A percentile compares a stretch with the other conserved stretches of the same genome.
Evolutionary conservation across 2,888 invertebrate species (phyloP).

Genomic region (Argyresthia albistria): DNA sequence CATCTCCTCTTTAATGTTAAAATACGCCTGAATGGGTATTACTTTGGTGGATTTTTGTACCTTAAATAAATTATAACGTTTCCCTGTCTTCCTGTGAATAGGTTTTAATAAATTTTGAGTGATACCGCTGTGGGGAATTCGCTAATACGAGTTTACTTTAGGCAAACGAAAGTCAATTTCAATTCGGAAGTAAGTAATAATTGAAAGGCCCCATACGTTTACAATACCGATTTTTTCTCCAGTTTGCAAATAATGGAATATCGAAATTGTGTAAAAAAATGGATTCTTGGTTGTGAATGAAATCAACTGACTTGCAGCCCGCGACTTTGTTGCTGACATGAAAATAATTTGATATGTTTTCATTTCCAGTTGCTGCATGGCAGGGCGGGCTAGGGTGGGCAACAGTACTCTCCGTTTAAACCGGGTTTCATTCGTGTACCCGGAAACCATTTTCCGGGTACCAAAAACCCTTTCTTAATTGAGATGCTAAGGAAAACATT

Average conservation of each 20-base stretch:
- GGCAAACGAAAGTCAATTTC: constrained; percentile 37
- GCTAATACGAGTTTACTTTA: constrained; percentile 32
- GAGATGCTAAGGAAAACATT: too few relatives aligned
- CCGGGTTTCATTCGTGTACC: too few relatives aligned
- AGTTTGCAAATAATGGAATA: neutral
- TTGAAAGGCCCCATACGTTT: too few relatives aligned
- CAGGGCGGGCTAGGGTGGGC: constrained; percentile 8
- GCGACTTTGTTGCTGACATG: constrained; percentile 50
- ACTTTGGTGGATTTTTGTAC: constrained; percentile 65
- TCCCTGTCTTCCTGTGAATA: constrained; percentile 62
- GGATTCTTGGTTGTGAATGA: neutral
- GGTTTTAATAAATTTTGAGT: constrained; percentile 65
- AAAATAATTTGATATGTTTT: constrained; percentile 43
- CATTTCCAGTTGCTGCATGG: neutral
- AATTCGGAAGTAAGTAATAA: constrained; percentile 18
- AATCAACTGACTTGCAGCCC: constrained; percentile 2
- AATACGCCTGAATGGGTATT: constrained; percentile 63
- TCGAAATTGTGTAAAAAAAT: neutral
- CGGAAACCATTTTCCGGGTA: too few relatives aligned
- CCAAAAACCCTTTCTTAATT: too few relatives aligned
- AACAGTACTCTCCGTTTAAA: constrained; percentile 8
- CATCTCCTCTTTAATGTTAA: constrained; percentile 41
- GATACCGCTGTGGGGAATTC: constrained; percentile 26
- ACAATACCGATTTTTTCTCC: neutral
- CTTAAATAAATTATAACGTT: constrained; percentile 67